Evolutionary conservation across 2,888 invertebrate genomes (phyloP).

Genomic region (Boloria selene): DNA sequence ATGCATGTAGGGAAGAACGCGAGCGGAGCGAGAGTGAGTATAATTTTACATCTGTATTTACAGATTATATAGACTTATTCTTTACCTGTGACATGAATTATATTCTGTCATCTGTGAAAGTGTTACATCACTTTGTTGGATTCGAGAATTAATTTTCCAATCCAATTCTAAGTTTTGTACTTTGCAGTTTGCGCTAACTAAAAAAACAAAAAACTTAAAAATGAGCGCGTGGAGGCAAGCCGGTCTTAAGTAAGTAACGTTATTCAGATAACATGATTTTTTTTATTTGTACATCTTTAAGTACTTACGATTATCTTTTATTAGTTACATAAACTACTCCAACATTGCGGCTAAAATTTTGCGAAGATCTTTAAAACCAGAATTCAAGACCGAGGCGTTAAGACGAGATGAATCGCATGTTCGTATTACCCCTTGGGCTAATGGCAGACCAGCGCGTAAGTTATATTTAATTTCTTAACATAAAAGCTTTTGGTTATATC

Average conservation of each 20-base stretch:
- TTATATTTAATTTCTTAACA: constrained; percentile 35
- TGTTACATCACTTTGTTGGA: constrained; percentile 55
- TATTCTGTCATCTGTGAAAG: constrained; percentile 14
- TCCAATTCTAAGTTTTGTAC: constrained; percentile 37
- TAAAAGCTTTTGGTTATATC: constrained; percentile 2
- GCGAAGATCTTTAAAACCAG: constrained; percentile 90
- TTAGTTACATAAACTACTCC: constrained; percentile 97
- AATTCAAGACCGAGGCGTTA: constrained; percentile 86
- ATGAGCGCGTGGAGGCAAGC: constrained; percentile 93
- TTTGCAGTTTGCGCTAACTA: constrained; percentile 32
- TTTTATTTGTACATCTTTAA: neutral
- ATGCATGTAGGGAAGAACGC: too few relatives aligned
- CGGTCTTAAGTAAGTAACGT: constrained; percentile 88
- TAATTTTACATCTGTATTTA: too few relatives aligned
- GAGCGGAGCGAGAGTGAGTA: too few relatives aligned
- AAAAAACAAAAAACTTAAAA: constrained; percentile 43
- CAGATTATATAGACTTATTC: too few relatives aligned
- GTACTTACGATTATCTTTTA: constrained; percentile 40
- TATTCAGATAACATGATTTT: neutral
- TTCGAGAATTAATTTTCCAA: constrained; percentile 40
- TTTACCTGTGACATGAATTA: constrained; percentile 4
- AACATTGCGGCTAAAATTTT: constrained; percentile 94
- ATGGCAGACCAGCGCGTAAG: constrained; percentile 94
- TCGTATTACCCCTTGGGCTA: constrained; percentile 93
- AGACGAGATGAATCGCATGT: constrained; percentile 90